Evolutionary conservation across 2,797 vertebrate species (phyloP).

Genomic region (Crotalus adamanteus): DNA sequence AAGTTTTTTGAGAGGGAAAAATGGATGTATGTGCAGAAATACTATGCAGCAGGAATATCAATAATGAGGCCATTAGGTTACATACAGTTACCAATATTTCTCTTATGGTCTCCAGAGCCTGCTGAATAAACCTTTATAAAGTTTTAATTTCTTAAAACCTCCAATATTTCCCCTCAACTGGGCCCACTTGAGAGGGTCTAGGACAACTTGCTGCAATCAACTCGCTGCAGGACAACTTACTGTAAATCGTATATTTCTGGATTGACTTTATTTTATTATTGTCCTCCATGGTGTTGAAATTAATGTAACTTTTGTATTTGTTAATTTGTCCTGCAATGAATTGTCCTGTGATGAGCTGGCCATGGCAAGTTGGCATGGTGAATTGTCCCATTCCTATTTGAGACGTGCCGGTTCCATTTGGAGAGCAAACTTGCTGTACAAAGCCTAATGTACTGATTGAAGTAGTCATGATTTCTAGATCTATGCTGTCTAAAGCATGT

Average conservation of each 20-base stretch:
- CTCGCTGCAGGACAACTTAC: no score
- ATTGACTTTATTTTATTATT: not conserved
- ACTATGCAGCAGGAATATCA: not conserved
- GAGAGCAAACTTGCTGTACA: not conserved
- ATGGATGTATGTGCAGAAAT: not conserved
- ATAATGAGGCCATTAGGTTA: not conserved
- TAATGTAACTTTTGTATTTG: not conserved
- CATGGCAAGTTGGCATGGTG: not conserved
- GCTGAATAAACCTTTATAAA: not conserved
- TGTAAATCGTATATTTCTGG: not conserved
- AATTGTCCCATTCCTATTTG: not conserved
- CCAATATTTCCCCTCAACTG: not conserved
- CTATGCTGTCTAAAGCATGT: not conserved
- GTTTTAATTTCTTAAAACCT: not conserved
- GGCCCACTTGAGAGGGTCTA: not conserved
- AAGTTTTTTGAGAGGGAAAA: not conserved
- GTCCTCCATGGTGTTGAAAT: not conserved
- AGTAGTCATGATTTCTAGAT: not conserved
- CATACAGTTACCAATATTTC: not conserved
- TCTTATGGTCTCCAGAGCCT: not conserved
- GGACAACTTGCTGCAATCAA: not conserved
- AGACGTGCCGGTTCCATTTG: not conserved
- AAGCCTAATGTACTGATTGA: not conserved
- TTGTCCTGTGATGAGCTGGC: not conserved
- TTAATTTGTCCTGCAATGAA: not conserved